A percentile compares a stretch with the other conserved stretches of the same genome.
These are phyloP conservation scores for Heliconius ismenius DNA, from an alignment of 2,888 invertebrate species.

Conservation along the genomic window DNA sequence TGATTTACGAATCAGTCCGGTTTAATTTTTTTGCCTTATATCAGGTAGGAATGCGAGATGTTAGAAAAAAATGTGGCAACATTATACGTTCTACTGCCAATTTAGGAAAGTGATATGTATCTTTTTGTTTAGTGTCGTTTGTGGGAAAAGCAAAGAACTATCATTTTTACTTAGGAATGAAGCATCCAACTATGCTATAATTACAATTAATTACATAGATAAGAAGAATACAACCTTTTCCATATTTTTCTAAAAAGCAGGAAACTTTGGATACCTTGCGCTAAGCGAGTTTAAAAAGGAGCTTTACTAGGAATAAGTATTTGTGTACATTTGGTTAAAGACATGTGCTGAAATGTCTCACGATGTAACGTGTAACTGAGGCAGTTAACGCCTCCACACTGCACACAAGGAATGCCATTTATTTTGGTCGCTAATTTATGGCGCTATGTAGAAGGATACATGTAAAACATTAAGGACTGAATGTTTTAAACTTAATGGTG, in stretches of 20 bases:
- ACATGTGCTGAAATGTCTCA: conserved; percentile 35
- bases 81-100: conserved; percentile 20
- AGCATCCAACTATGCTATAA: neutral
- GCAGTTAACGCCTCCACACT: conserved; percentile 59
- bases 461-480: conserved; percentile 6
- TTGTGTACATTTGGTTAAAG: conserved; percentile 32
- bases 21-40: conserved; percentile 68
- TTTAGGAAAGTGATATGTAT: conserved; percentile 17
- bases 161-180: neutral
- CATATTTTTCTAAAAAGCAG: neutral
- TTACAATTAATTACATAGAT: neutral
- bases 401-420: conserved; percentile 59
- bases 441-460: conserved; percentile 35
- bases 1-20: conserved; percentile 66
- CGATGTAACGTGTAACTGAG: conserved; percentile 43
- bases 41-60: conserved; percentile 61
- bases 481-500: neutral
- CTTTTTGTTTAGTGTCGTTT: conserved; percentile 2
- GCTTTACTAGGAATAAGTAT: conserved; percentile 37
- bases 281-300: conserved; percentile 31
- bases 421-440: conserved; percentile 71
- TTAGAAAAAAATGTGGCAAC: conserved; percentile 55
- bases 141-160: neutral
- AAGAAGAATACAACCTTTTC: neutral
- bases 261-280: neutral